Conservation (phyloP, 2,888 invertebrate genomes). For the Baronia brevicornis region DNA sequence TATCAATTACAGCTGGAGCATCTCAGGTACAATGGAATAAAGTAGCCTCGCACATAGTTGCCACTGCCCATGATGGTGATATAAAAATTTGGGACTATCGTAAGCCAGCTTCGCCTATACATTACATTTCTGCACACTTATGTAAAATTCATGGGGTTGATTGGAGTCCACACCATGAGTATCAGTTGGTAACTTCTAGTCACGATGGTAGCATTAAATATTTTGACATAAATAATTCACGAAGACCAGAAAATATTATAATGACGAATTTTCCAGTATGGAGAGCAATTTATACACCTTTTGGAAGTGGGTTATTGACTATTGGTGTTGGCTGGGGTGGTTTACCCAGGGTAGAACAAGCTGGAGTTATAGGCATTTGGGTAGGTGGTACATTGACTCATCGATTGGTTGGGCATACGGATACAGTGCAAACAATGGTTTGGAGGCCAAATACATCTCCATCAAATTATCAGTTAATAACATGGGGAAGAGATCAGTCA, state of each 20-base stretch:
- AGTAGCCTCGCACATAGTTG: conserved; percentile 86
- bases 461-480: conserved; percentile 88
- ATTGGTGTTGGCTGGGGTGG: conserved; percentile 94
- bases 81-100: conserved; percentile 97
- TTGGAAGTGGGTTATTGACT: conserved; percentile 93
- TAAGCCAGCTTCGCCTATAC: conserved; percentile 89
- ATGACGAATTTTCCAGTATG: conserved; percentile 92
- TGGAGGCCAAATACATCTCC: conserved; percentile 86
- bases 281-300: conserved; percentile 95
- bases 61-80: conserved; percentile 97
- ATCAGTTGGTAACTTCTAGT: conserved; percentile 92
- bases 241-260: conserved; percentile 88
- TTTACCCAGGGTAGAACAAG: conserved; percentile 84
- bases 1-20: conserved; percentile 81
- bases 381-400: conserved; percentile 83
- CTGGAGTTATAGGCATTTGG: conserved; percentile 74
- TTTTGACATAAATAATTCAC: conserved; percentile 91
- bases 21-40: conserved; percentile 97
- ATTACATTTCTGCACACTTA: conserved; percentile 95
- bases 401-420: conserved; percentile 94
- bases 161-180: conserved; percentile 92
- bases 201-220: conserved; percentile 97
- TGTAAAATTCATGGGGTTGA: conserved; percentile 93
- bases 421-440: conserved; percentile 95
- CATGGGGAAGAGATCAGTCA: conserved; percentile 96